A percentile compares a stretch with the other conserved stretches of the same genome.
These are phyloP conservation scores for Bombus huntii DNA, from an alignment of 1,140 invertebrate species.

Conservation along the genomic window DNA sequence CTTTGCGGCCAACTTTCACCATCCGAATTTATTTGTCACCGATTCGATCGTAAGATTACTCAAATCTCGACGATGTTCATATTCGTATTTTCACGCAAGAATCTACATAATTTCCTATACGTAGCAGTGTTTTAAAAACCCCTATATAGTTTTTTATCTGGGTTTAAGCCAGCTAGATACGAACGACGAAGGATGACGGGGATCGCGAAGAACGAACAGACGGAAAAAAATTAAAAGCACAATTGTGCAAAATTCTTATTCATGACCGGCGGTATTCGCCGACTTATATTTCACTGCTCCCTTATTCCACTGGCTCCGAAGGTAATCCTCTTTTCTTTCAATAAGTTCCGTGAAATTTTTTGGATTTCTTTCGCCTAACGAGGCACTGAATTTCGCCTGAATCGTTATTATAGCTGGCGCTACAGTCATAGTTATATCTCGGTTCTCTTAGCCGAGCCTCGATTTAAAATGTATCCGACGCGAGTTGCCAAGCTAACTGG, in stretches of 20 bases:
- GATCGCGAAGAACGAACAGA: neutral
- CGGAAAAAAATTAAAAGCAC: constrained; percentile 39
- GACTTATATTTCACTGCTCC: constrained; percentile 43
- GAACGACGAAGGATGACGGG: neutral
- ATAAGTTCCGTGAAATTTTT: constrained; percentile 59
- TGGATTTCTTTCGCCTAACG: constrained; percentile 45
- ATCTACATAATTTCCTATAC: neutral
- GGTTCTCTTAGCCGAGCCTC: constrained; percentile 1
- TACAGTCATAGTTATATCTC: constrained; percentile 40
- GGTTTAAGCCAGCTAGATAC: neutral
- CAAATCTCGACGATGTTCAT: neutral
- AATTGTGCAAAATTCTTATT: constrained; percentile 53
- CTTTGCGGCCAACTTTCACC: neutral
- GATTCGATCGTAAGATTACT: neutral
- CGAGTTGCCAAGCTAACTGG: constrained; percentile 62
- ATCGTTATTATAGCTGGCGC: constrained; percentile 30
- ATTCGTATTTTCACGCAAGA: neutral
- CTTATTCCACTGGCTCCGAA: constrained; percentile 9
- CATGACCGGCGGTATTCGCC: constrained; percentile 26
- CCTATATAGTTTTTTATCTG: neutral
- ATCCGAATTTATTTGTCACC: neutral
- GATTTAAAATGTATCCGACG: constrained; percentile 65
- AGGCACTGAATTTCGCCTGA: constrained; percentile 41
- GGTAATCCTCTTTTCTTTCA: constrained; percentile 53
- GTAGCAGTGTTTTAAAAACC: neutral